phyloP scores from a whole-genome alignment of 1,140 invertebrate genomes.

The Carcinoscorpius rotundicauda region DNA sequence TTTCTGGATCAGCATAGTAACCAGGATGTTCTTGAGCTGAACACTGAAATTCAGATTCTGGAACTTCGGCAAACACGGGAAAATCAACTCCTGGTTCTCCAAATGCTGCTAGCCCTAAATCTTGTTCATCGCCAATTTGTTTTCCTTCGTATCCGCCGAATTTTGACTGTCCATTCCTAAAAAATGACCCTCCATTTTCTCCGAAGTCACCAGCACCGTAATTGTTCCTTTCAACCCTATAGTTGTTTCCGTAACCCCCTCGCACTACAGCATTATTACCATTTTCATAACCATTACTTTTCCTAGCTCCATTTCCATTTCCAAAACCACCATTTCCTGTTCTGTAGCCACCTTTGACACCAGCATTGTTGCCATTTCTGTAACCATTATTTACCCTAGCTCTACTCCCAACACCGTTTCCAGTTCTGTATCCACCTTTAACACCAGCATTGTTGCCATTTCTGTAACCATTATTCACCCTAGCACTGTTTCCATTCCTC shows the following conservation, averaged over 20 bases:
- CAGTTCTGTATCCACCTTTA: neutral
- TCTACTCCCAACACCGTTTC: neutral
- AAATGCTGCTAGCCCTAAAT: neutral
- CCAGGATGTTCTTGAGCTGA: constrained; percentile 26
- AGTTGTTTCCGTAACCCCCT: neutral
- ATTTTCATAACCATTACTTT: neutral
- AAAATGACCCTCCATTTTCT: neutral
- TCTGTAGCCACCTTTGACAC: neutral
- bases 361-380: neutral
- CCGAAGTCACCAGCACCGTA: neutral
- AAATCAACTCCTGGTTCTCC: constrained; percentile 38
- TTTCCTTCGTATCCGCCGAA: no score
- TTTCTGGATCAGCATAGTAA: constrained; percentile 31
- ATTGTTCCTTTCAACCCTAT: neutral
- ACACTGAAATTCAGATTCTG: constrained; percentile 30
- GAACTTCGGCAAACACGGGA: constrained; percentile 30
- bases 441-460: neutral
- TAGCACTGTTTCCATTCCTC: neutral
- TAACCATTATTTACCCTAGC: neutral
- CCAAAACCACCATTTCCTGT: neutral
- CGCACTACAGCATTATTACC: neutral
- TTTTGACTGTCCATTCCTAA: no score
- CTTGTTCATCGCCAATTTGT: no score
- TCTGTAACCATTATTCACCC: neutral
- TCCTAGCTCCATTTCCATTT: neutral